Conservation (phyloP, 2,888 invertebrate species). For the Tortricodes alternella region DNA sequence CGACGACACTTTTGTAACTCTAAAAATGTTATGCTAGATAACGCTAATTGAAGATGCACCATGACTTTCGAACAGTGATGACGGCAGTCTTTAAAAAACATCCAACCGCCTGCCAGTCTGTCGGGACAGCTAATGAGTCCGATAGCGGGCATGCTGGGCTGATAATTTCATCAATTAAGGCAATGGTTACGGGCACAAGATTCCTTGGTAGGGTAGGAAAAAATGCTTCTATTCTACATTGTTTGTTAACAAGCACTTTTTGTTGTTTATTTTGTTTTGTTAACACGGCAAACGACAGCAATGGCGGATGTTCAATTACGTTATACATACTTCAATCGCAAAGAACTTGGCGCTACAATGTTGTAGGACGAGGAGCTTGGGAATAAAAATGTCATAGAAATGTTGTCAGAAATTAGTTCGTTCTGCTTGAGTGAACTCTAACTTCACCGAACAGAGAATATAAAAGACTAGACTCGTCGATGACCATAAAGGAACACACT, state of each 20-base stretch:
- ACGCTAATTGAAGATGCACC: no score
- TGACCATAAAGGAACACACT: not conserved
- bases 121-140: slow-evolving; percentile 28
- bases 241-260: slow-evolving; percentile 19
- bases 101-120: slow-evolving; percentile 11
- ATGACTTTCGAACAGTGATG: no score
- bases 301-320: no score
- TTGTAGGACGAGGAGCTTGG: no score
- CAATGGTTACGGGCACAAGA: slow-evolving; percentile 41
- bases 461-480: not conserved
- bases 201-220: slow-evolving; percentile 34
- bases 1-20: no score
- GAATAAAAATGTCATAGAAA: no score
- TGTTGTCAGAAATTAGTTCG: not conserved
- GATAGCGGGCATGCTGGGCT: slow-evolving; percentile 38
- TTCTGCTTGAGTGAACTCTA: not conserved
- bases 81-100: not conserved
- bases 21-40: no score
- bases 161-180: slow-evolving; percentile 54
- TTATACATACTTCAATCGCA: no score
- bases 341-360: no score
- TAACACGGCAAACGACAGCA: slow-evolving; percentile 7
- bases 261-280: not conserved
- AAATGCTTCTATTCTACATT: not conserved
- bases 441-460: no score